These are phyloP conservation scores for Scaptomyza pallida DNA, from an alignment of 1,140 invertebrate species.

Conservation along the genomic window DNA sequence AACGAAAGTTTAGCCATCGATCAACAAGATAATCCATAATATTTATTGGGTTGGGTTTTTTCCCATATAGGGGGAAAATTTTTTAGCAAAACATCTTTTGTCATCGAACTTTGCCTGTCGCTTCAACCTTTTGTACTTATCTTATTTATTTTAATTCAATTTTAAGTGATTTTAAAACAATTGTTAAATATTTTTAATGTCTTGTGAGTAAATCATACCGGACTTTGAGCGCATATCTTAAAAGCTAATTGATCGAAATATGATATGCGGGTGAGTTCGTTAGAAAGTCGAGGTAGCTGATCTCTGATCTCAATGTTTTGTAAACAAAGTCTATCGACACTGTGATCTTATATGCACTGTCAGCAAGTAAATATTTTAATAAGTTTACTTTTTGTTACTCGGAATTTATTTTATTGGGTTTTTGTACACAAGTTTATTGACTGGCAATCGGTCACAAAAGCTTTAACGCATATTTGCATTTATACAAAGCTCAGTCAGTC, in stretches of 20 bases:
- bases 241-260: slow-evolving; percentile 7
- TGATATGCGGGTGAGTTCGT: neutral
- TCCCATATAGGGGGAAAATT: slow-evolving; percentile 1
- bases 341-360: neutral
- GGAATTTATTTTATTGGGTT: slow-evolving; percentile 1
- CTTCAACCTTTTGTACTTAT: neutral
- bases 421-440: slow-evolving; percentile 16
- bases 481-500: slow-evolving; percentile 23
- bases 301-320: neutral
- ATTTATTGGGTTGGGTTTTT: neutral
- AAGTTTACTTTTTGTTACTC: neutral
- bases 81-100: slow-evolving; percentile 8
- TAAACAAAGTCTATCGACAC: slow-evolving; percentile 2
- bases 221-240: slow-evolving; percentile 2
- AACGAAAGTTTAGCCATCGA: slow-evolving; percentile 40
- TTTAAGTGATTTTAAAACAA: too few relatives aligned
- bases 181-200: too few relatives aligned
- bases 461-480: slow-evolving; percentile 16
- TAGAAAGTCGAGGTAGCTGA: neutral
- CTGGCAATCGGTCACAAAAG: neutral
- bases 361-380: neutral
- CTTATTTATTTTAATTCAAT: neutral
- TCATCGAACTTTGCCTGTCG: neutral
- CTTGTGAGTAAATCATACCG: slow-evolving; percentile 18
- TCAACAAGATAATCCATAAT: neutral